phyloP scores from a whole-genome alignment of 2,113 vertebrate species.

The Ptyas mucosa region DNA sequence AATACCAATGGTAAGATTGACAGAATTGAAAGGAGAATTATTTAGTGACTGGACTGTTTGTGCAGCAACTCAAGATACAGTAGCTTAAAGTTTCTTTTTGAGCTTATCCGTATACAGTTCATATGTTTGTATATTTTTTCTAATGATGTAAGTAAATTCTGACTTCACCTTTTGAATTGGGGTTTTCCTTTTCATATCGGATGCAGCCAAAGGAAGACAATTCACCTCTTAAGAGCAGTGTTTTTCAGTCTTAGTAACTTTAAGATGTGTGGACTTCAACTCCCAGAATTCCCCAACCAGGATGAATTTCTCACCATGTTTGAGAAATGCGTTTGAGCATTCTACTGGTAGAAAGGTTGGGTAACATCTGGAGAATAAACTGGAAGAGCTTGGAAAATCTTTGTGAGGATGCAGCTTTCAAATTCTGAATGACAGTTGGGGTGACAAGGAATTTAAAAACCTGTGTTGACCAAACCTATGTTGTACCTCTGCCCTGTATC shows the following conservation, averaged over 20 bases:
- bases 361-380: background rate
- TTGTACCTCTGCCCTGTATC: too few relatives aligned
- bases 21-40: background rate
- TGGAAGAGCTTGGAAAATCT: background rate
- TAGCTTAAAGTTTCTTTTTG: background rate
- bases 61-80: background rate
- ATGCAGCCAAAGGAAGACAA: background rate
- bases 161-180: background rate
- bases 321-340: background rate
- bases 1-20: background rate
- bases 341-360: background rate
- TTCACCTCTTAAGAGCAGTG: background rate
- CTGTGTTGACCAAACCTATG: background rate
- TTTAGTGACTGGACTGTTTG: background rate
- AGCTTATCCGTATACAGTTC: background rate
- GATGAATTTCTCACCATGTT: background rate
- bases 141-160: background rate
- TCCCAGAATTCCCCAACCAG: background rate
- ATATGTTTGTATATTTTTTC: background rate
- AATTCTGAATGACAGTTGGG: background rate
- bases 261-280: background rate
- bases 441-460: background rate
- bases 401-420: background rate
- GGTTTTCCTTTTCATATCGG: background rate
- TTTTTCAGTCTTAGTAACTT: background rate